Base-by-base conservation (phyloP, 2,888 invertebrate species). In the Eupithecia subumbrata region DNA sequence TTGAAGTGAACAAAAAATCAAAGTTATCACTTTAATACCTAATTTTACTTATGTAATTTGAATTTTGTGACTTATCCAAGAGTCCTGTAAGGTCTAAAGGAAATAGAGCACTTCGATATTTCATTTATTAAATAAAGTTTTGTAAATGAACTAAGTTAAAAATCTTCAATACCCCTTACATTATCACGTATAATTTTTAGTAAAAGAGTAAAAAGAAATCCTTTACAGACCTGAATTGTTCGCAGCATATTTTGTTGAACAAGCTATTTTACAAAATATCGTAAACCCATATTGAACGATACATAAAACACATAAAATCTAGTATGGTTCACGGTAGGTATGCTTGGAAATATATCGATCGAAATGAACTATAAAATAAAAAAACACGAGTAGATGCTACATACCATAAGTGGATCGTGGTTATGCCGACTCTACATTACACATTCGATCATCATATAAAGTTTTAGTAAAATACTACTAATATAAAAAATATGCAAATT, bases 151-250 rank as follows among this genome's bases (percentile, higher is more conserved):
- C 34, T 34, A 4, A 34, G 2, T 4, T 5, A 34, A 8, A n/a
- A n/a, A n/a, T 11, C 52, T n/a, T n/a, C 0, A n/a, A n/a, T n/a
- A 52, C 8, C n/a, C n/a, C 48, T 8, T 3, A 18, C 7, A 18
- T 8, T 48, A 43, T 12, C 34, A 45, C 8, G 3, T 12, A 12
- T n/a, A n/a, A n/a, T 45, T 45, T 4, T 45, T 45, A 3, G 45
- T 16, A 4, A 1, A 18, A 45, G 8, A 18, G 7, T 22, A 22
- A 12, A 56, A 22, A 56, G 4, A 22, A 56, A 56, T 22, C 30
- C 7, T 63, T 16, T 18, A 64, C 5, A 11, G 69, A 73, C 73
- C 73, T 69, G 73, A 69, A 68, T 43, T 60, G 56, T 63, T 69
- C 45, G 69, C 69, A 73, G 48, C 25, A 43, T 73, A 43, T 73